Evolutionary conservation across 2,888 invertebrate species (phyloP), one percentile per base, ranked within the genome.

Genomic region (Ochropleura leucogaster): DNA sequence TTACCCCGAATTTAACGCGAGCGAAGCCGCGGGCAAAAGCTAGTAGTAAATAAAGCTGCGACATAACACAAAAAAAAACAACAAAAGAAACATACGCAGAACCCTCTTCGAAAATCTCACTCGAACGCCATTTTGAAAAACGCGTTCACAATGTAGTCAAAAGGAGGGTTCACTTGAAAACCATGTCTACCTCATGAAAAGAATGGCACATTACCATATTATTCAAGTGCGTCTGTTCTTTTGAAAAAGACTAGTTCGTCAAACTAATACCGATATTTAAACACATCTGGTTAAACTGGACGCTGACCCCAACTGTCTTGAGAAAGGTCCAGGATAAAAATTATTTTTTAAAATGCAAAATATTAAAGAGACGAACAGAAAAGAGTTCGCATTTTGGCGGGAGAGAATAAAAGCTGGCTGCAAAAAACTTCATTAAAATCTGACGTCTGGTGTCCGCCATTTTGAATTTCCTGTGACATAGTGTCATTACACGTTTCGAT

Each of bases 81-180:
- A 2, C 9, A 40, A 68, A 68, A 64, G 67, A 63, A 44, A 3
- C 4, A 4, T n/a, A 20, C 63, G 20, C 74, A 12, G 82, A 82
- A 82, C 82, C 72, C 51, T 9, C 40, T n/a, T 4, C 18, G 1
- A 8, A 53, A 74, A 69, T 49, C 18, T 6, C 7, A 46, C 14
- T 60, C 62, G 42, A 40, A 10, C 59, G n/a, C 16, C 14, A 62
- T 75, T 66, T 69, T 68, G 46, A 72, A 72, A 69, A 74, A 74
- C 72, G 60, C 46, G 66, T 49, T 69, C 49, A 20, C 51, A 68
- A 18, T 67, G 18, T 42, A 0, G 12, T 51, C 63, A 18, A 42
- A 74, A 68, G 69, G 72, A 60, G 67, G 78, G 72, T 40, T 44
- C 20, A 59, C 65, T 77, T 78, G 20, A 66, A 82, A 71, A 73